Conservation (phyloP, 2,888 invertebrate species). For the Aquatica leii region DNA sequence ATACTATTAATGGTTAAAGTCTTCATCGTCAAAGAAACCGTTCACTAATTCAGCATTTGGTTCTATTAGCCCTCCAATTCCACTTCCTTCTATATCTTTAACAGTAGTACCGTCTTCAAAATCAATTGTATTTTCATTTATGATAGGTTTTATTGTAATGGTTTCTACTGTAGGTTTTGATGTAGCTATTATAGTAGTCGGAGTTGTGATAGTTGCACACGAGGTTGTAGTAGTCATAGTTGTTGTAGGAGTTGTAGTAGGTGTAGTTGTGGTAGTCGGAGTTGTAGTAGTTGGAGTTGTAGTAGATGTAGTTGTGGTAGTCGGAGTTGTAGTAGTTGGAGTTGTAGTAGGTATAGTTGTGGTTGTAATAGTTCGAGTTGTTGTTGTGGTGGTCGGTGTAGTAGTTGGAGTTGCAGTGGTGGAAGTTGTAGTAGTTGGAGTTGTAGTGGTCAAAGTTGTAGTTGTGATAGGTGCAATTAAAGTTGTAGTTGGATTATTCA, state of each 20-base stretch:
- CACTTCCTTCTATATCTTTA: not conserved
- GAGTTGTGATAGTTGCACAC: too few relatives aligned
- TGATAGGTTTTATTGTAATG: too few relatives aligned
- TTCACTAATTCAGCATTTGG: not conserved
- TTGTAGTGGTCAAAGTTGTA: slow-evolving; percentile 1
- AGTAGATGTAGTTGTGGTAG: not conserved
- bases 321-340: not conserved
- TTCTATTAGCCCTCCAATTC: not conserved
- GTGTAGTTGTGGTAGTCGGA: not conserved
- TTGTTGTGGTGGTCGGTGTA: not conserved
- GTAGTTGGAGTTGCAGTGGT: slow-evolving; percentile 13
- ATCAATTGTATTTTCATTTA: too few relatives aligned
- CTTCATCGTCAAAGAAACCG: slow-evolving; percentile 1
- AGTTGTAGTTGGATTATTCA: too few relatives aligned
- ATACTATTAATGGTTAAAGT: not conserved
- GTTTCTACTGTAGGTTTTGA: too few relatives aligned
- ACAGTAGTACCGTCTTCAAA: not conserved
- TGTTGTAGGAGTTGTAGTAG: not conserved
- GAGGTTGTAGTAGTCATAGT: too few relatives aligned
- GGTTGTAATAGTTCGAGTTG: slow-evolving; percentile 4
- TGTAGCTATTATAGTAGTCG: too few relatives aligned
- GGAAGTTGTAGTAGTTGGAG: not conserved
- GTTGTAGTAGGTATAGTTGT: not conserved
- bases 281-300: not conserved
- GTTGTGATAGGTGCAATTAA: too few relatives aligned